Evolutionary conservation across 2,113 vertebrate species (phyloP), one percentile per base, ranked within the genome.

Genomic region (Ceyx melanurus): DNA sequence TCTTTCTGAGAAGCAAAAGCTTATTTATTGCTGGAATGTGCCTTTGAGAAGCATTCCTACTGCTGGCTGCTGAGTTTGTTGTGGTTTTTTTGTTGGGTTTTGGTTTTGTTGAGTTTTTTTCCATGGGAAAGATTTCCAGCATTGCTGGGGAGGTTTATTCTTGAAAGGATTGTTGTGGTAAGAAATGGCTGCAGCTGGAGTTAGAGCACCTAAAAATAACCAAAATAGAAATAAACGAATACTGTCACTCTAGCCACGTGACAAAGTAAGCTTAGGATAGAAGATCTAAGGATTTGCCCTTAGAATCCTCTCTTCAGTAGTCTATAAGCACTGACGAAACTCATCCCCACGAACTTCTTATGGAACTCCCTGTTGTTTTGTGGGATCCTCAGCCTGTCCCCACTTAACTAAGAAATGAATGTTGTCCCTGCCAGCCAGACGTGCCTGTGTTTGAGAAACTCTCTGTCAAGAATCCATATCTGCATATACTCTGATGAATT

Each of bases 191-290:
- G 66, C 66, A 93, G 62, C 74, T 92, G 84, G 70, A 92, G 40
- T 35, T 84, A 53, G 8, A 64, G n/a, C n/a, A 68, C 45, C 57
- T 76, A 93, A 94, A 96, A 96, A 89, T 82, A 92, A 61, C 45
- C 4, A 4, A 65, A 72, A 76, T 25, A 79, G 48, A 84, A 89
- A 94, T 82, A 93, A 93, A 72, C 23, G 73, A 90, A 73, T 31
- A 35, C 6, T 79, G 1, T 42, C 6, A 11, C 3, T 64, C 66
- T 31, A 61, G 10, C 12, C n/a, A 62, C 0, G 0, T 72, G 29
- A 84, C 20, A 50, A 82, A 72, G 29, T 21, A 72, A 40, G 14
- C 18, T 92, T 45, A 58, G n/a, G 21, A 86, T 15, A 68, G 57
- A 79, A 31, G 19, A 76, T 9, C 9, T 23, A 31, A 50, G 23